These are phyloP conservation scores for rat (Rattus norvegicus) DNA, from an alignment of 2,113 vertebrate species.

Conservation along the genomic window GRCr8 NC_086020.1:42716501-42717000, in stretches of 20 bases:
- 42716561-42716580: neutral
- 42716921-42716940: neutral
- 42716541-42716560: neutral
- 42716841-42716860: neutral
- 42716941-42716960: neutral
- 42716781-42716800: neutral
- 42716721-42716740: neutral
- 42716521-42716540: conserved; percentile 8
- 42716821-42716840: neutral
- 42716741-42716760: neutral
- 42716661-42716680: neutral
- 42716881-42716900: neutral
- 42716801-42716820: neutral
- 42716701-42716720: neutral
- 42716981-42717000: neutral
- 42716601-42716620: neutral
- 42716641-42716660: neutral
- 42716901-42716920: neutral
- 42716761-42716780: too few relatives aligned
- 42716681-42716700: neutral
- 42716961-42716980: neutral
- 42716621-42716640: neutral
- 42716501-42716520: neutral
- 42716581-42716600: conserved; percentile 24
- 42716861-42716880: neutral